Evolutionary conservation across 2,888 invertebrate genomes (phyloP).

Genomic region (Chloroclysta siterata): DNA sequence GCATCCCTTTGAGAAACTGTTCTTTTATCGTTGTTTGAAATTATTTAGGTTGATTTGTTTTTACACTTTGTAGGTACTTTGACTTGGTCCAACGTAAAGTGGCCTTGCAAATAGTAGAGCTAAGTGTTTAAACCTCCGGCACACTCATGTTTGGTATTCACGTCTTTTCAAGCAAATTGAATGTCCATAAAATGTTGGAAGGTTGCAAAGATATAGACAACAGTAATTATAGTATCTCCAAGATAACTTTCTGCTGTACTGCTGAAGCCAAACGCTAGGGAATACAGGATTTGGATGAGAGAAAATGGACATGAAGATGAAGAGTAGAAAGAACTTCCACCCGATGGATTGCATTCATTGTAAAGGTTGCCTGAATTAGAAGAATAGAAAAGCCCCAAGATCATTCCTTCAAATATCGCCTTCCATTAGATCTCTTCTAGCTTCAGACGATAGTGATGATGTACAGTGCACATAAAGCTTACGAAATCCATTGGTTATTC

Average conservation of each 20-base stretch:
- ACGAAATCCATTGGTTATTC: too few relatives aligned
- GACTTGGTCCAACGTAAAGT: slow-evolving; percentile 18
- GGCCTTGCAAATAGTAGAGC: slow-evolving; percentile 4
- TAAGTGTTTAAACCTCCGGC: neutral
- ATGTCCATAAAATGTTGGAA: neutral
- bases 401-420: too few relatives aligned
- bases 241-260: neutral
- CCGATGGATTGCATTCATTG: neutral
- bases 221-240: neutral
- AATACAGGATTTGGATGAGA: too few relatives aligned
- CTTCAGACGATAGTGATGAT: too few relatives aligned
- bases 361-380: too few relatives aligned
- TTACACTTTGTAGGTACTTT: slow-evolving; percentile 14
- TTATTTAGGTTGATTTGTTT: slow-evolving; percentile 35
- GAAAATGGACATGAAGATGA: too few relatives aligned
- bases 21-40: slow-evolving; percentile 43
- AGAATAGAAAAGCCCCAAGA: too few relatives aligned
- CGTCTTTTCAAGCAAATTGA: too few relatives aligned
- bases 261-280: neutral
- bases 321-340: too few relatives aligned
- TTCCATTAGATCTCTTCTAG: too few relatives aligned
- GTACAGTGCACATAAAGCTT: too few relatives aligned
- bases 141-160: neutral
- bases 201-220: neutral
- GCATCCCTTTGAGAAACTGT: slow-evolving; percentile 42